Evolutionary conservation across 2,888 invertebrate genomes (phyloP).

Genomic region (Cataglyphis rosenhaueri): DNA sequence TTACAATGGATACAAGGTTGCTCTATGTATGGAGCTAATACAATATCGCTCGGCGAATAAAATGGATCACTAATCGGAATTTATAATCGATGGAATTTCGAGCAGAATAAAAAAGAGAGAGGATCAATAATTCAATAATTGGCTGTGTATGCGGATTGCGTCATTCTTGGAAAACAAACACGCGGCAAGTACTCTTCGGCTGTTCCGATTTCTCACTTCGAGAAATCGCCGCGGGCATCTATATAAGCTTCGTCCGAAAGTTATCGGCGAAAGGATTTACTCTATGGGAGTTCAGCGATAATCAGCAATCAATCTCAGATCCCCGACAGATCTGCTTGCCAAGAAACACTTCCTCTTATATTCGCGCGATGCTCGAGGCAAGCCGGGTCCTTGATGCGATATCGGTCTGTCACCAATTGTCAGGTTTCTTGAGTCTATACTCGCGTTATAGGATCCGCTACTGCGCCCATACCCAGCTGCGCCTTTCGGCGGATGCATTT

Average conservation of each 20-base stretch:
- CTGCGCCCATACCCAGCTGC: conserved; percentile 23
- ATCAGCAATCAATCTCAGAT: background rate
- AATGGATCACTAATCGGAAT: background rate
- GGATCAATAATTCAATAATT: background rate
- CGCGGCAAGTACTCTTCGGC: background rate
- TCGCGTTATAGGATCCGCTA: conserved; percentile 12
- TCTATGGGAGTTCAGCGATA: background rate
- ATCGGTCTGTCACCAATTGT: conserved; percentile 41
- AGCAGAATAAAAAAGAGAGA: background rate
- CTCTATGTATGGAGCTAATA: background rate
- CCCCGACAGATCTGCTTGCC: background rate
- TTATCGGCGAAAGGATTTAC: conserved; percentile 24
- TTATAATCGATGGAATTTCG: background rate
- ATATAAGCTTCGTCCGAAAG: conserved; percentile 9
- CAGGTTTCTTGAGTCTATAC: conserved; percentile 19
- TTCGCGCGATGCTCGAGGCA: conserved; percentile 36
- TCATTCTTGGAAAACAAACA: background rate
- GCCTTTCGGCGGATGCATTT: conserved; percentile 50
- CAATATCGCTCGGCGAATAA: background rate
- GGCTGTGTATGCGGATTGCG: background rate
- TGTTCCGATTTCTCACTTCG: background rate
- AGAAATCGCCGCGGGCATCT: background rate
- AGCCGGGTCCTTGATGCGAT: conserved; percentile 47
- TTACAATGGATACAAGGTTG: conserved; percentile 17
- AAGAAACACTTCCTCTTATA: conserved; percentile 44